These are phyloP conservation scores for Eulemur albifrons DNA, from an alignment of 2,797 vertebrate genomes.

Conservation along the genomic window DNA sequence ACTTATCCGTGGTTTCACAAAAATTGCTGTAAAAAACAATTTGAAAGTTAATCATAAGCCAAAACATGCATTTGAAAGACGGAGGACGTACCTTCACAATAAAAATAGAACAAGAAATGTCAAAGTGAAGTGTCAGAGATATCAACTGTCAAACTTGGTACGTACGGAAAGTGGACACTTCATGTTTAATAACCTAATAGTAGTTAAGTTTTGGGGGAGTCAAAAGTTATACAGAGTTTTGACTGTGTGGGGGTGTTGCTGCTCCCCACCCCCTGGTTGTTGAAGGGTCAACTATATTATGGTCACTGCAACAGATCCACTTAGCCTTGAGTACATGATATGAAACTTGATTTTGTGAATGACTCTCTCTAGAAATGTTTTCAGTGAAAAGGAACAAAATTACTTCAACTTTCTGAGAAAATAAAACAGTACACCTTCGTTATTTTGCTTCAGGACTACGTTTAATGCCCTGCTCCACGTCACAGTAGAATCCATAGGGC, in stretches of 20 bases:
- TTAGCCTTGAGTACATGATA: too few species aligned
- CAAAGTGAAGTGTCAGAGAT: too few species aligned
- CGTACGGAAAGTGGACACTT: too few species aligned
- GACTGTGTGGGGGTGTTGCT: not conserved
- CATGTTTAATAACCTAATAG: not conserved
- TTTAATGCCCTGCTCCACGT: not conserved
- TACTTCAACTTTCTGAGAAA: not conserved
- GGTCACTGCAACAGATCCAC: not conserved
- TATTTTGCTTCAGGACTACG: not conserved
- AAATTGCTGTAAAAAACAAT: too few species aligned
- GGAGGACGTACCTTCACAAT: too few species aligned
- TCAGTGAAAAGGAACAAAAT: not conserved
- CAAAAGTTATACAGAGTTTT: not conserved
- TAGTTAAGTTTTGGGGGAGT: not conserved
- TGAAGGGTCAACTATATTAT: not conserved
- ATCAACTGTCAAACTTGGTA: too few species aligned
- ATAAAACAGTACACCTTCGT: not conserved
- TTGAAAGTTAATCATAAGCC: too few species aligned
- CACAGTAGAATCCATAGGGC: not conserved
- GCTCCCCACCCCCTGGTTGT: not conserved
- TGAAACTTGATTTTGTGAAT: not conserved
- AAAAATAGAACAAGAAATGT: too few species aligned
- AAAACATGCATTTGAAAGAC: too few species aligned
- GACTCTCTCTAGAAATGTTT: not conserved
- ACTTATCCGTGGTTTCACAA: too few species aligned